Percentiles rank a stretch among this genome's conserved stretches.
phyloP scores from a whole-genome alignment of 2,888 invertebrate genomes.

The Conistra vaccinii region DNA sequence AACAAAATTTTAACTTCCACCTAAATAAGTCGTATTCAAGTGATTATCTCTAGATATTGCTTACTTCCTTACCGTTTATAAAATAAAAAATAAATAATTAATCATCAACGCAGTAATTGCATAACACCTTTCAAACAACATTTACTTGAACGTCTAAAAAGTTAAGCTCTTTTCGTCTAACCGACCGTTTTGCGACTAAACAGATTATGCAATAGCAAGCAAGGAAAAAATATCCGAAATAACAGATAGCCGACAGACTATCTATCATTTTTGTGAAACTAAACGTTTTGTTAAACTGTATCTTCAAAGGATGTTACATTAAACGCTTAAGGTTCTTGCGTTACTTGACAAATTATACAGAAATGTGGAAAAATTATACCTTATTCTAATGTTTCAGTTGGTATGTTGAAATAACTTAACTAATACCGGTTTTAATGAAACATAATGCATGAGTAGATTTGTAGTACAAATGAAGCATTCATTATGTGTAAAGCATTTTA shows the following conservation, averaged over 20 bases:
- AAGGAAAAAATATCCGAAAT: conserved; percentile 28
- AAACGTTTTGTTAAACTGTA: conserved; percentile 14
- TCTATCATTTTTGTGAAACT: conserved; percentile 38
- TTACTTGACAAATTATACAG: conserved; percentile 32
- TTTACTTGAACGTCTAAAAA: conserved; percentile 42
- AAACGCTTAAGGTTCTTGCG: conserved; percentile 14
- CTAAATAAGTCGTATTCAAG: not conserved
- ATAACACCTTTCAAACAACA: conserved; percentile 58
- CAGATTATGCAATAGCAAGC: conserved; percentile 49
- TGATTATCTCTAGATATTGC: not conserved
- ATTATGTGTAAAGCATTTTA: conserved; percentile 25
- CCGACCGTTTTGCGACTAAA: conserved; percentile 28
- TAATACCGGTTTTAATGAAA: conserved; percentile 50
- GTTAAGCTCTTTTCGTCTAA: conserved; percentile 30
- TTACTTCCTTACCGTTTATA: conserved; percentile 13
- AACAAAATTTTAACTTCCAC: not conserved
- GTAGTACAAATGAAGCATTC: conserved; percentile 45
- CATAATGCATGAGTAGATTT: conserved; percentile 54
- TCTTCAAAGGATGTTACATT: conserved; percentile 22
- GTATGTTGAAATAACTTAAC: conserved; percentile 43
- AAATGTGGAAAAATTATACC: conserved; percentile 29
- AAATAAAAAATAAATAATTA: conserved; percentile 44
- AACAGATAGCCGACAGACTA: conserved; percentile 19
- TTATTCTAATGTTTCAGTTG: conserved; percentile 17
- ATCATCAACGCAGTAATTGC: conserved; percentile 45